Conservation (phyloP, 2,888 invertebrate species). For the Mesochorus sp. region DNA sequence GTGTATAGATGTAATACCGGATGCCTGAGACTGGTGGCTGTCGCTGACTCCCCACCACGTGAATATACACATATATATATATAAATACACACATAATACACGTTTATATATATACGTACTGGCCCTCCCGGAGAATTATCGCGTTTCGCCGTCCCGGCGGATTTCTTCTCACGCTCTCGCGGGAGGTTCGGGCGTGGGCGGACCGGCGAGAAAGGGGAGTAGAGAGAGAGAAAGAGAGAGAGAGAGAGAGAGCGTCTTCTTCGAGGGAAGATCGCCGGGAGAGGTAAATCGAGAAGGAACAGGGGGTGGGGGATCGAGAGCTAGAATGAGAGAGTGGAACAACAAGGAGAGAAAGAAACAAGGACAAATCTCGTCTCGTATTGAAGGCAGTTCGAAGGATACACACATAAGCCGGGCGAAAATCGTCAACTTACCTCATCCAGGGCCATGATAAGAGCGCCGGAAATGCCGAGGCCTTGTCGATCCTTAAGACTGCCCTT, state of each 20-base stretch:
- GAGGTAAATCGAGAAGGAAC: slow-evolving; percentile 2
- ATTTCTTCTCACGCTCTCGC: slow-evolving; percentile 55
- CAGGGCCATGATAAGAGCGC: slow-evolving; percentile 94
- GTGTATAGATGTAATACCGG: slow-evolving; percentile 38
- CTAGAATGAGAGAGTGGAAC: neutral
- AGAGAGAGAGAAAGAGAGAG: neutral
- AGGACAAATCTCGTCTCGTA: neutral
- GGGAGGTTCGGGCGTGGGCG: slow-evolving; percentile 54
- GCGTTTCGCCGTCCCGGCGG: slow-evolving; percentile 37
- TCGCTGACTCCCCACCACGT: slow-evolving; percentile 17
- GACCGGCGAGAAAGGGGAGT: slow-evolving; percentile 42
- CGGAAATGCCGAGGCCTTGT: slow-evolving; percentile 94
- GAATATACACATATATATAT: too few species aligned
- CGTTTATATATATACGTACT: too few species aligned
- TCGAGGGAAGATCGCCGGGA: too few species aligned
- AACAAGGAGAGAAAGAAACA: neutral
- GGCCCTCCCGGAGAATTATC: slow-evolving; percentile 46
- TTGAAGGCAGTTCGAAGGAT: too few species aligned
- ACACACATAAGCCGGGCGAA: neutral
- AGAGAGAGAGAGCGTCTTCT: neutral
- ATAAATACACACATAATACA: too few species aligned
- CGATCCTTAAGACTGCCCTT: slow-evolving; percentile 90
- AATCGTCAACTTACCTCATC: slow-evolving; percentile 86
- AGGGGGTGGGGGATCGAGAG: neutral
- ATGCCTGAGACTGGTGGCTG: slow-evolving; percentile 31